Conservation (phyloP, 2,113 vertebrate genomes). For the Agelaius phoeniceus region DNA sequence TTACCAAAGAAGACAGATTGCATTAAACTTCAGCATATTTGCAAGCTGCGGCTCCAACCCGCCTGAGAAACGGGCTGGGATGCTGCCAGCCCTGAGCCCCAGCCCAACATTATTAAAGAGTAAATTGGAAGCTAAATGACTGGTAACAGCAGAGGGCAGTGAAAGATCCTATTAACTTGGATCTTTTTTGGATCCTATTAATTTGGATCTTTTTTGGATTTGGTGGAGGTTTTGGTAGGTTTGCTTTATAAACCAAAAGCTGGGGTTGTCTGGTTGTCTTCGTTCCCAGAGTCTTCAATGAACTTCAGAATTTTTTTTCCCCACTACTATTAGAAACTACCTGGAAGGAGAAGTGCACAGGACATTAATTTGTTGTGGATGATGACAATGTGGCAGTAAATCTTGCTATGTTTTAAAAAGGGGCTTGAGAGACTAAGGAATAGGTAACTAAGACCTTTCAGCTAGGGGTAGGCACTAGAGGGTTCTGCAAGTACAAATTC, state of each 20-base stretch:
- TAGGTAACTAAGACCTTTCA: not conserved
- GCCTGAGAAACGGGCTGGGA: conserved; percentile 54
- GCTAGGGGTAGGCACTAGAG: not conserved
- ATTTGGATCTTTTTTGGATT: not conserved
- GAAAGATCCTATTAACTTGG: not conserved
- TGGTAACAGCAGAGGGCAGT: conserved; percentile 60
- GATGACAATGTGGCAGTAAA: not conserved
- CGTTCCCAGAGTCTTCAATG: not conserved
- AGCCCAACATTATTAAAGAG: conserved; percentile 7
- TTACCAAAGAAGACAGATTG: conserved; percentile 69
- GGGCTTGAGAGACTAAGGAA: not conserved
- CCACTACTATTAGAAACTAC: not conserved
- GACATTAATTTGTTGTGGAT: not conserved
- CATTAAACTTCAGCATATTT: conserved; percentile 63
- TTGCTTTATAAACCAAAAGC: not conserved
- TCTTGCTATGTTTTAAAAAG: not conserved
- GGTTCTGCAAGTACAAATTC: not conserved
- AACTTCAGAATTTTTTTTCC: not conserved
- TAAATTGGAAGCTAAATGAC: conserved; percentile 28
- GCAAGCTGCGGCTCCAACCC: conserved; percentile 50
- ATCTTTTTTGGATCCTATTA: not conserved
- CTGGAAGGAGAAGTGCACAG: not conserved
- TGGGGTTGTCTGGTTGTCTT: not conserved
- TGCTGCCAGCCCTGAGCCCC: conserved; percentile 46
- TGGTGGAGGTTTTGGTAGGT: not conserved